Conservation (phyloP, 2,113 vertebrate genomes). For the Protobothrops mucrosquamatus region DNA sequence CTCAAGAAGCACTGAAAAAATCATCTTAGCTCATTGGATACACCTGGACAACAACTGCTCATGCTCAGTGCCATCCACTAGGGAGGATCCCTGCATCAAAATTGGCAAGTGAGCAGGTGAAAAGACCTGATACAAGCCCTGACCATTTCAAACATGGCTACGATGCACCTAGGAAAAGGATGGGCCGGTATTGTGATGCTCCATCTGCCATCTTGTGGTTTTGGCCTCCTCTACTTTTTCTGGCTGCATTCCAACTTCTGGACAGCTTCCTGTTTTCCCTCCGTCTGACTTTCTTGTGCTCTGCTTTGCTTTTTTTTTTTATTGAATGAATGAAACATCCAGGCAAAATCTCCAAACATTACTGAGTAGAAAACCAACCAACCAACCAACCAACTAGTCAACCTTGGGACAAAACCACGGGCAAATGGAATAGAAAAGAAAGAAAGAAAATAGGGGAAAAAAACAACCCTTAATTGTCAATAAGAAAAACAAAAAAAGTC, state of each 20-base stretch:
- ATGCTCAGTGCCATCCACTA: not conserved
- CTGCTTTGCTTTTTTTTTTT: not conserved
- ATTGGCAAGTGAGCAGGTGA: not conserved
- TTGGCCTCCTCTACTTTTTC: not conserved
- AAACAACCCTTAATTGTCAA: not conserved
- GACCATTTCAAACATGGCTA: not conserved
- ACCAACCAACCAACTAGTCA: not conserved
- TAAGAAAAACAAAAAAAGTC: not conserved
- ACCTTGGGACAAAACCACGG: not conserved
- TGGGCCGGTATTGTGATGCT: not conserved
- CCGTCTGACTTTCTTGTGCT: not conserved
- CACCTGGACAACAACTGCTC: not conserved
- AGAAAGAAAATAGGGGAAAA: not conserved
- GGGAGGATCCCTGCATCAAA: not conserved
- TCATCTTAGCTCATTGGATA: not conserved
- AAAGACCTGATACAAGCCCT: not conserved
- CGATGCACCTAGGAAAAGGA: not conserved
- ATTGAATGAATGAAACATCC: not conserved
- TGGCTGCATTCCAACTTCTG: not conserved
- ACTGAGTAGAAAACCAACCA: not conserved
- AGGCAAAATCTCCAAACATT: not conserved
- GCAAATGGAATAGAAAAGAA: not conserved
- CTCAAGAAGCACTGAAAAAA: not conserved
- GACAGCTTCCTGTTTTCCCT: not conserved
- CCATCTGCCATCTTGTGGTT: not conserved